These are phyloP conservation scores for Glossophaga mutica DNA, from an alignment of 2,797 vertebrate species.

Conservation along the genomic window DNA sequence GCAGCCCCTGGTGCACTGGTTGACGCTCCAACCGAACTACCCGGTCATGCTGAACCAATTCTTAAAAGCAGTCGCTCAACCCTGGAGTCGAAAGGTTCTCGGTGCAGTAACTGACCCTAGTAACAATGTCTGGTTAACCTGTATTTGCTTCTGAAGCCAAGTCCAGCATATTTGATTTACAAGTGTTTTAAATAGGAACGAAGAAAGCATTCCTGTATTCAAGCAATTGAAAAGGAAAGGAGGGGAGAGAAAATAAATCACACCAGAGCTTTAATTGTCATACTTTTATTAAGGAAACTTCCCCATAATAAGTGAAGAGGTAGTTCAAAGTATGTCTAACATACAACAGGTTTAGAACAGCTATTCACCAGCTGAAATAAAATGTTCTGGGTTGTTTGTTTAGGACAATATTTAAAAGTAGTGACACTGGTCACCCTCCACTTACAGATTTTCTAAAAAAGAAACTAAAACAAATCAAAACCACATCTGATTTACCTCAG, in stretches of 20 bases:
- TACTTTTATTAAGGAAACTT: slow-evolving; percentile 75
- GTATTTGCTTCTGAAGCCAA: slow-evolving; percentile 14
- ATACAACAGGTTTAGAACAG: slow-evolving; percentile 75
- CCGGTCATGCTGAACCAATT: neutral
- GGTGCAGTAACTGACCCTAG: neutral
- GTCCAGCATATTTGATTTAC: neutral
- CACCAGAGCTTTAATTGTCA: slow-evolving; percentile 75
- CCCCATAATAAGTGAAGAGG: slow-evolving; percentile 82
- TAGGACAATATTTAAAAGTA: slow-evolving; percentile 64
- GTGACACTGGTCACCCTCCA: slow-evolving; percentile 57
- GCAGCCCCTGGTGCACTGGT: neutral
- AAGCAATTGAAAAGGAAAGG: neutral
- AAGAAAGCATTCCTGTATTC: slow-evolving; percentile 11
- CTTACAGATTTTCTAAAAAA: slow-evolving; percentile 59
- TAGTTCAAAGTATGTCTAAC: slow-evolving; percentile 81
- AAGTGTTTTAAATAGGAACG: neutral
- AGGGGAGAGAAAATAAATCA: slow-evolving; percentile 48
- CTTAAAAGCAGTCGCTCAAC: neutral
- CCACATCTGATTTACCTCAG: slow-evolving; percentile 64
- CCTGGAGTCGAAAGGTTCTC: neutral
- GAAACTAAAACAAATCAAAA: slow-evolving; percentile 62
- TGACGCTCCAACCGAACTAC: neutral
- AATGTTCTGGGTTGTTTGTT: slow-evolving; percentile 67
- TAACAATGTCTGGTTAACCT: slow-evolving; percentile 1
- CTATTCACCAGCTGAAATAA: slow-evolving; percentile 76